Evolutionary conservation across 2,113 vertebrate species (phyloP).

Genomic region (Notechis scutatus): DNA sequence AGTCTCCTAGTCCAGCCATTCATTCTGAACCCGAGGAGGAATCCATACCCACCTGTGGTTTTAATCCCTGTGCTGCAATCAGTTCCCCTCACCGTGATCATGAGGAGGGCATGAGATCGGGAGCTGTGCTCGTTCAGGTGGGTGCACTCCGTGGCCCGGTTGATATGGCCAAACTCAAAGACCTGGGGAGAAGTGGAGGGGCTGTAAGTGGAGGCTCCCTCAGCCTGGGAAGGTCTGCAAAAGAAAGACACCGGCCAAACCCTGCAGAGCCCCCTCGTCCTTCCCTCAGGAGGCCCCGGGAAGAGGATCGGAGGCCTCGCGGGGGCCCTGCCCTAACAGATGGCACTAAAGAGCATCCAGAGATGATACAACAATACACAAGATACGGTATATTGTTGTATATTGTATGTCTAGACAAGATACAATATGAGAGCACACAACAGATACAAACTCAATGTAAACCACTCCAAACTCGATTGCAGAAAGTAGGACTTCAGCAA

Average conservation of each 20-base stretch:
- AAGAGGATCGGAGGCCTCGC: background rate
- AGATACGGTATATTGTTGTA: too few species aligned
- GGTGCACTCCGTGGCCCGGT: slow-evolving; percentile 88
- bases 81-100: slow-evolving; percentile 79
- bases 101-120: slow-evolving; percentile 91
- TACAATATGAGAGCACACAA: too few species aligned
- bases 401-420: too few species aligned
- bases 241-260: background rate
- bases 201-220: background rate
- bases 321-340: background rate
- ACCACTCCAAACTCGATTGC: too few species aligned
- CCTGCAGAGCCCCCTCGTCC: background rate
- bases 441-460: too few species aligned
- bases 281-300: background rate
- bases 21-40: background rate
- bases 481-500: too few species aligned
- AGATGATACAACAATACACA: too few species aligned
- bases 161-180: slow-evolving; percentile 85
- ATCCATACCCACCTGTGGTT: slow-evolving; percentile 76
- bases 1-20: background rate
- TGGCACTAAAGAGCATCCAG: background rate
- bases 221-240: background rate
- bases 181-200: slow-evolving; percentile 66
- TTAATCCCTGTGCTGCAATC: slow-evolving; percentile 84
- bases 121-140: slow-evolving; percentile 95